These are phyloP conservation scores for Parazoanthus swiftii DNA, from an alignment of 92 coral and sea anemone species.

Conservation along the genomic window DNA sequence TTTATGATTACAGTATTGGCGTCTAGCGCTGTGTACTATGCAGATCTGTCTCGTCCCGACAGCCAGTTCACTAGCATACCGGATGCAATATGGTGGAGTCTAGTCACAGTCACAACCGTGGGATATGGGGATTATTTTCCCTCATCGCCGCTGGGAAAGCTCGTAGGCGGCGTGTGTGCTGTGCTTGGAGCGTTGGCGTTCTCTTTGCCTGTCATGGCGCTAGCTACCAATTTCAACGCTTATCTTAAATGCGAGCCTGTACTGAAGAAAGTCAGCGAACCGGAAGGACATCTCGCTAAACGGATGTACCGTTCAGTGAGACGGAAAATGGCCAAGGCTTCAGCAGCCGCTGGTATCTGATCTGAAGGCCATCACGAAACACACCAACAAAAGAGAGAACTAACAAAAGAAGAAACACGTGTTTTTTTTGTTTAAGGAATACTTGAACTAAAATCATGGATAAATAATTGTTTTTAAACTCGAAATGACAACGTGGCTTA, in stretches of 20 bases:
- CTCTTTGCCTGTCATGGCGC: slow-evolving; percentile 93
- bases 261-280: slow-evolving; percentile 47
- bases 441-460: background rate
- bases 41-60: slow-evolving; percentile 65
- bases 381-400: background rate
- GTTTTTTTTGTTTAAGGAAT: too few relatives aligned
- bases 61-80: slow-evolving; percentile 82
- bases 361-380: background rate
- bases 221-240: slow-evolving; percentile 90
- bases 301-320: slow-evolving; percentile 30
- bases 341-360: background rate
- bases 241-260: slow-evolving; percentile 89
- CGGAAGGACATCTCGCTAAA: slow-evolving; percentile 31
- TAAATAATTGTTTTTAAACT: background rate
- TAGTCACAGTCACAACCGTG: slow-evolving; percentile 83
- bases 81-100: slow-evolving; percentile 97
- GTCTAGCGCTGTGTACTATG: slow-evolving; percentile 85
- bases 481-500: background rate
- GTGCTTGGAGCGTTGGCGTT: slow-evolving; percentile 90
- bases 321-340: slow-evolving; percentile 24
- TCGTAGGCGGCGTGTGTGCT: slow-evolving; percentile 88
- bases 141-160: slow-evolving; percentile 61
- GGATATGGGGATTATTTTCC: slow-evolving; percentile 93
- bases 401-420: background rate
- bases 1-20: slow-evolving; percentile 76